Conservation (phyloP, 92 coral and sea anemone species). For the Porites cylindrica region DNA sequence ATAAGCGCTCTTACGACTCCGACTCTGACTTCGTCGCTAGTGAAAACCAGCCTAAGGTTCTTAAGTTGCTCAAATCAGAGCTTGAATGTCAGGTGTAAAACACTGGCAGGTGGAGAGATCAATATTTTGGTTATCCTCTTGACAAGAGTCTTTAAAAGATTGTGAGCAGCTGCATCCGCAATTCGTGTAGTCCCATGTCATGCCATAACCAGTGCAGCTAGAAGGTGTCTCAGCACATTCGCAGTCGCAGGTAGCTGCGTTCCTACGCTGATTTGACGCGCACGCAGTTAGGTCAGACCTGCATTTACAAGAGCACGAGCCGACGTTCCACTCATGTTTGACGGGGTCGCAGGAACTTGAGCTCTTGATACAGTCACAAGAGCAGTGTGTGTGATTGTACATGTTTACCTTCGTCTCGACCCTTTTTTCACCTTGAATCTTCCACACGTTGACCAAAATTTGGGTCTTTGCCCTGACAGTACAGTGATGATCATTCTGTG, state of each 20-base stretch:
- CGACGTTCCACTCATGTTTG: conserved; percentile 22
- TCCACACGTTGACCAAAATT: conserved; percentile 3
- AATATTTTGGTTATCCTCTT: background rate
- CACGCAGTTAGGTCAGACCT: conserved; percentile 16
- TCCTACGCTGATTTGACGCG: conserved; percentile 6
- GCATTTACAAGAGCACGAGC: conserved; percentile 45
- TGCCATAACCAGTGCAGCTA: background rate
- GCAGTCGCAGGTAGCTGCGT: conserved; percentile 28
- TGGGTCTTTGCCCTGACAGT: conserved; percentile 28
- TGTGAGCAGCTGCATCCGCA: conserved; percentile 57
- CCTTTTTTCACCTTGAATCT: background rate
- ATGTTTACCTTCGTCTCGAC: background rate
- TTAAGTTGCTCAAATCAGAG: background rate
- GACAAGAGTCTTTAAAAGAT: conserved; percentile 4
- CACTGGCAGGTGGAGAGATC: conserved; percentile 44
- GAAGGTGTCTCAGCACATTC: conserved; percentile 11
- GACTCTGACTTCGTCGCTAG: no score
- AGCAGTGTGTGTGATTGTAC: conserved; percentile 66
- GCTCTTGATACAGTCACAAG: conserved; percentile 55
- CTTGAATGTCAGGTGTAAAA: background rate
- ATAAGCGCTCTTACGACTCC: no score
- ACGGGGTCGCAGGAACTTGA: conserved; percentile 47
- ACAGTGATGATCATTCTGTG: conserved; percentile 44
- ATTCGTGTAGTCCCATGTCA: conserved; percentile 37
- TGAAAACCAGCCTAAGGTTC: no score